A percentile compares a stretch with the other conserved stretches of the same genome.
Evolutionary conservation across 2,113 vertebrate species (phyloP).

Genomic region (Crotalus helleri): DNA sequence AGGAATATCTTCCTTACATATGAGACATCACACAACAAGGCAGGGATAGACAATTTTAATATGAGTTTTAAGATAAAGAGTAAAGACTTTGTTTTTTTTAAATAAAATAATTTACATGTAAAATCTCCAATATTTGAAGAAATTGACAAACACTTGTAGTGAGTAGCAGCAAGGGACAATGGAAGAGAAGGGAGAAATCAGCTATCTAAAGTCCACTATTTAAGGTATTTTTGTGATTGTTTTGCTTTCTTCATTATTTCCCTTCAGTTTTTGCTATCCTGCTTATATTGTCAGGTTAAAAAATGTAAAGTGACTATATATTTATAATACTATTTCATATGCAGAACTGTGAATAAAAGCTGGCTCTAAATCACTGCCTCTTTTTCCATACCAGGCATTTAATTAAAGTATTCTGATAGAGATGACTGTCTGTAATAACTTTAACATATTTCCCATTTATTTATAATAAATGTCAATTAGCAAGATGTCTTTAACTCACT

Average conservation of each 20-base stretch:
- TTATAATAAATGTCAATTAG: neutral
- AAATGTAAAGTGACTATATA: neutral
- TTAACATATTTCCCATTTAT: neutral
- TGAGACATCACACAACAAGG: neutral
- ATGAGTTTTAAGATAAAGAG: neutral
- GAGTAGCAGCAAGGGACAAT: neutral
- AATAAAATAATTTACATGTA: neutral
- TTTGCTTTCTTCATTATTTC: neutral
- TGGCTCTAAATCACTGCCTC: neutral
- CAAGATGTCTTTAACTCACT: neutral
- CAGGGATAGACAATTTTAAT: neutral
- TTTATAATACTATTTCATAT: neutral
- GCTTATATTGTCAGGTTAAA: neutral
- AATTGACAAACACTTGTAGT: neutral
- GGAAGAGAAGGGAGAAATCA: neutral
- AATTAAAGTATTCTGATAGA: neutral
- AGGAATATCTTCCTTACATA: neutral
- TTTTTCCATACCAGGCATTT: neutral
- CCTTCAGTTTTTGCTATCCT: neutral
- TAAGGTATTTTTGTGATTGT: neutral
- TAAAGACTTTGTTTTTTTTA: neutral
- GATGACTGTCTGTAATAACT: neutral
- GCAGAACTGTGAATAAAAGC: neutral
- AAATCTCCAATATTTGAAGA: neutral
- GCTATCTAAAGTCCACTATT: neutral